Evolutionary conservation across 2,797 vertebrate genomes (phyloP).

Genomic region (Glossophaga mutica): DNA sequence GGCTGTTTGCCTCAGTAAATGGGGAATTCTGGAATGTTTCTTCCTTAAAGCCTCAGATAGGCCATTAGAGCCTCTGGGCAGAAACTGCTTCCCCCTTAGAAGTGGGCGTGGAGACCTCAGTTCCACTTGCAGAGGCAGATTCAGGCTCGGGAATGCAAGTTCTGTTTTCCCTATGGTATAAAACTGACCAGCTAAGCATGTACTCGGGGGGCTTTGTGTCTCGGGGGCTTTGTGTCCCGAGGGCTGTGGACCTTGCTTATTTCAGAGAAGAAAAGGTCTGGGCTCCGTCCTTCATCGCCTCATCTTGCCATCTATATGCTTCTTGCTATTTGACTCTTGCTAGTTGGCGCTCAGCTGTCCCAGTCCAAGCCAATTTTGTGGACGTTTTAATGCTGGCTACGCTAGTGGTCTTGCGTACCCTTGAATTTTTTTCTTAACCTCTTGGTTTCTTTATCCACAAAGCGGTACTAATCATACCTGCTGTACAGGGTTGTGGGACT

Average conservation of each 20-base stretch:
- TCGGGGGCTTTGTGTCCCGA: neutral
- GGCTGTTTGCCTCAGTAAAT: neutral
- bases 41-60: neutral
- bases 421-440: slow-evolving; percentile 21
- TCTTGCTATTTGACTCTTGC: neutral
- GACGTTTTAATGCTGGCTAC: neutral
- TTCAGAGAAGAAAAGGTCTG: neutral
- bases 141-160: neutral
- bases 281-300: neutral
- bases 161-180: neutral
- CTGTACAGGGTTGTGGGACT: neutral
- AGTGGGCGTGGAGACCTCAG: neutral
- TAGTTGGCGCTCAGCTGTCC: neutral
- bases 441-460: neutral
- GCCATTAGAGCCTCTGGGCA: neutral
- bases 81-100: neutral
- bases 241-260: neutral
- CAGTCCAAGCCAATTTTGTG: neutral
- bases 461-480: neutral
- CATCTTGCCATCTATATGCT: neutral
- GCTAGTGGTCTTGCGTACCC: neutral
- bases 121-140: neutral
- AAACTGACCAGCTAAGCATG: neutral
- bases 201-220: neutral
- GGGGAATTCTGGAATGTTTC: neutral